Evolutionary conservation across 2,888 invertebrate species (phyloP).

Genomic region (Polydesmus complanatus): DNA sequence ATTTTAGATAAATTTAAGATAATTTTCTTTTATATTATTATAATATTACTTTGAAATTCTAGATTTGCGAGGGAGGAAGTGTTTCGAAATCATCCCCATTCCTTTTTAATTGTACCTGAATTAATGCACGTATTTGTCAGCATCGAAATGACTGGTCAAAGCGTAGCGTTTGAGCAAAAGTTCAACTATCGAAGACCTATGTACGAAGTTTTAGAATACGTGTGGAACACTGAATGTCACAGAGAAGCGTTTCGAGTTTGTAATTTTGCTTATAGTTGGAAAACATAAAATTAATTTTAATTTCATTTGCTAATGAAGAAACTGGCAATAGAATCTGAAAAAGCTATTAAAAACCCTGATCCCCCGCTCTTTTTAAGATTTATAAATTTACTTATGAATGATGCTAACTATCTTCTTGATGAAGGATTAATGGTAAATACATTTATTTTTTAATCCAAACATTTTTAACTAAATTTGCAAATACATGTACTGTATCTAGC

Average conservation of each 20-base stretch:
- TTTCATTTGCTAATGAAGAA: slow-evolving; percentile 36
- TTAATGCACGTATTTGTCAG: slow-evolving; percentile 87
- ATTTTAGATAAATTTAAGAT: background rate
- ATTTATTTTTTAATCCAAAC: background rate
- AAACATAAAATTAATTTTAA: background rate
- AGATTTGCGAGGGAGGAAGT: slow-evolving; percentile 43
- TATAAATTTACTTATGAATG: slow-evolving; percentile 90
- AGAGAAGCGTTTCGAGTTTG: slow-evolving; percentile 52
- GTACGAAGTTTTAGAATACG: slow-evolving; percentile 82
- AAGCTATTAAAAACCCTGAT: slow-evolving; percentile 74
- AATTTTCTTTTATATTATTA: background rate
- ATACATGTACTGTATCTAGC: slow-evolving; percentile 43
- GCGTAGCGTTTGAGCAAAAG: slow-evolving; percentile 90
- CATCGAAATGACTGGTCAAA: slow-evolving; percentile 93
- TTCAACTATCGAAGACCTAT: slow-evolving; percentile 91
- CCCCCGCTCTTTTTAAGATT: slow-evolving; percentile 88
- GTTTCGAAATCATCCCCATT: slow-evolving; percentile 57
- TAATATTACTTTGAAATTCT: background rate
- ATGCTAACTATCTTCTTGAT: slow-evolving; percentile 87
- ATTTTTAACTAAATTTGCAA: background rate
- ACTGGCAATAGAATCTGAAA: slow-evolving; percentile 64
- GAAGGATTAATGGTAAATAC: slow-evolving; percentile 48
- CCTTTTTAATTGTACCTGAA: slow-evolving; percentile 54
- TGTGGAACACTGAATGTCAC: slow-evolving; percentile 73
- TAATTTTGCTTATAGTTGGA: background rate